Evolutionary conservation across 2,888 invertebrate species (phyloP).

Genomic region (Belgica antarctica): DNA sequence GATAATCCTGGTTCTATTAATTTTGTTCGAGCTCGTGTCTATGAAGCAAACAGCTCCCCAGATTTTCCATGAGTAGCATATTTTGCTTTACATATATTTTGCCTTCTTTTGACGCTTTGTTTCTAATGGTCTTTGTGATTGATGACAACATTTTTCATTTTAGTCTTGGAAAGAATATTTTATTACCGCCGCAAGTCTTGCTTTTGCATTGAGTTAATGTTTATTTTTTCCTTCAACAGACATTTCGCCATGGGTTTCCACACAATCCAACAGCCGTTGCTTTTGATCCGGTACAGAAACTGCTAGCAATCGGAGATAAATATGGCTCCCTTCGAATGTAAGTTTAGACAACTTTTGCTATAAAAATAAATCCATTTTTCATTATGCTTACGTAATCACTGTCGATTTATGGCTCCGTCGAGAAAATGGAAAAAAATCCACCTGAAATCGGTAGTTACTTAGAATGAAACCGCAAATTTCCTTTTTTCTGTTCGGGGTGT

Average conservation of each 20-base stretch:
- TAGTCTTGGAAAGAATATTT: not conserved
- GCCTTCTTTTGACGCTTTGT: not conserved
- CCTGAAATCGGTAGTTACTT: no score
- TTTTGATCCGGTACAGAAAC: constrained; percentile 95
- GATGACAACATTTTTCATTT: not conserved
- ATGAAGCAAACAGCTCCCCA: no score
- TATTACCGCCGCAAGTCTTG: not conserved
- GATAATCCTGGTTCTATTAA: no score
- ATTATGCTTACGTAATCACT: not conserved
- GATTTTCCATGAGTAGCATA: no score
- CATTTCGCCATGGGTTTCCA: constrained; percentile 98
- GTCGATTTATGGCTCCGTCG: not conserved
- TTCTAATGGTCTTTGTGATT: not conserved
- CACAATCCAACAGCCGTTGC: constrained; percentile 95
- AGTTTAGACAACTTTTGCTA: constrained; percentile 34
- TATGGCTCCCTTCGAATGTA: constrained; percentile 91
- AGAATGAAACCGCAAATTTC: no score
- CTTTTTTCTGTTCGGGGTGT: no score
- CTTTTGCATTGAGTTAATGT: not conserved
- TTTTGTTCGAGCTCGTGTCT: no score
- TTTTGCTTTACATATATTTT: not conserved
- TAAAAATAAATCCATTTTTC: not conserved
- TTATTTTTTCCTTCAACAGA: constrained; percentile 61
- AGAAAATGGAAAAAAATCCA: no score
- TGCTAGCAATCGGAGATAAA: constrained; percentile 95